Base-by-base conservation (phyloP, 2,113 vertebrate genomes). In the Narcine bancroftii region DNA sequence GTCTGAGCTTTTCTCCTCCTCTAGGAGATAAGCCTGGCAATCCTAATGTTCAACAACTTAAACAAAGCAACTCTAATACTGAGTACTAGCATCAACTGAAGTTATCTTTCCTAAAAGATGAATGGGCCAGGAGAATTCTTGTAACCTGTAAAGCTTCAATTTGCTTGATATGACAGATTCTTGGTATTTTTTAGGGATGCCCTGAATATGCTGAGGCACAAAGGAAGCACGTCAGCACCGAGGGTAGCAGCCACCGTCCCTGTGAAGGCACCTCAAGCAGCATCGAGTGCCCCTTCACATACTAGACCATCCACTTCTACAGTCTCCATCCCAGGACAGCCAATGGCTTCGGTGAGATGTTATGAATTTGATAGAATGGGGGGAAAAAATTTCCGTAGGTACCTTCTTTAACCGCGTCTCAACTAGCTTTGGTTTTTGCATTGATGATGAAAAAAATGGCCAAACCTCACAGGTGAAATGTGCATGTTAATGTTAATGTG, bases 291-390 rank as follows among this genome's bases (percentile, higher is more conserved):
- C 26, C 93, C 94, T 33, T 89, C 95, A 45, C 95, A 95, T 73
- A 94, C 96, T 71, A 95, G 97, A 92, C 97, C 97, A 92, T 93
- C 95, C 93, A 93, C 96, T 93, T 97, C 97, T 71, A 95, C 98
- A 6, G 9, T 97, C 2, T 98, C 99, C 66, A 94, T 96, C 2
- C 97, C 97, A 33, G 97, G 97, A 87, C 97, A 97, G 1, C 96
- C 97, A 92, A 95, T 96, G 93, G 94, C 96, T 71, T 94, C 56
- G 94, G 98, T 99, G 94, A 96, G 96, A 93, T 65, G 7, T 91
- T 47, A 15, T 17, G 42, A 85, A 60, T 36, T 5, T 85, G 53
- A 60, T 56, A n/a, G 13, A 60, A 60, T 85, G 81, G 24, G 33
- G 33, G 24, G 24, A 21, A 60, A 21, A 60, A 36, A 19, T 53